Base-by-base conservation (phyloP, 2,888 invertebrate genomes). In the Latrodectus hesperus region DNA sequence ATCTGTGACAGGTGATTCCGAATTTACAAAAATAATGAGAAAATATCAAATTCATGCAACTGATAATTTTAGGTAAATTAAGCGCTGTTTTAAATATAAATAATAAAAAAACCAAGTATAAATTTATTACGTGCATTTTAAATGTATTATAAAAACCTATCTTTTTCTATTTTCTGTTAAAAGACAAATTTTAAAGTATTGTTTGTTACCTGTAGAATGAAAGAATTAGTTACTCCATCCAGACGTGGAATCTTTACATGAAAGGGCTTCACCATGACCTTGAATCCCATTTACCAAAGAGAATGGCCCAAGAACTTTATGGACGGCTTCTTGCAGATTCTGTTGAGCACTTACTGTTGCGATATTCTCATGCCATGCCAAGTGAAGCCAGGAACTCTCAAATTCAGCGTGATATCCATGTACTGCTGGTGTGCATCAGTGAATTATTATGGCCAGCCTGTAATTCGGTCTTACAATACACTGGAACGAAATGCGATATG, bases 221-320 rank as follows among this genome's bases (percentile, higher is more conserved):
- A 49, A 72, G 89, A 65, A 75, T 89, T 26, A 82, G 85, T 9
- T 85, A 74, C 49, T 77, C 85, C 16, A 76, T 89, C 17, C 84
- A 85, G 14, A 78, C 82, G 78, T 89, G 84, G 85, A 82, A 89
- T 70, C 38, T 89, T 16, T 74, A 85, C 26, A 82, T 89, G 82
- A 73, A 73, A 51, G 70, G 81, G 77, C 53, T 85, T 26, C 6
- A 60, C 10, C 77, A 85, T 73, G 89, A 89, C 49, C 38, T 85
- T 12, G 53, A 26, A 9, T 84, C 65, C n/a, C 85, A 76, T 65
- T 71, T 89, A 49, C 89, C 89, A 14, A 74, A 80, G 71, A 73
- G 77, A 14, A 22, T 74, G 55, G 82, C 89, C 10, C 73, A 78
- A 65, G 68, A 85, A 16, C 22, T 85, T 9, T 85, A 85, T 67